Base-by-base conservation (phyloP, 2,113 vertebrate genomes). In the Lepus timidus region DNA sequence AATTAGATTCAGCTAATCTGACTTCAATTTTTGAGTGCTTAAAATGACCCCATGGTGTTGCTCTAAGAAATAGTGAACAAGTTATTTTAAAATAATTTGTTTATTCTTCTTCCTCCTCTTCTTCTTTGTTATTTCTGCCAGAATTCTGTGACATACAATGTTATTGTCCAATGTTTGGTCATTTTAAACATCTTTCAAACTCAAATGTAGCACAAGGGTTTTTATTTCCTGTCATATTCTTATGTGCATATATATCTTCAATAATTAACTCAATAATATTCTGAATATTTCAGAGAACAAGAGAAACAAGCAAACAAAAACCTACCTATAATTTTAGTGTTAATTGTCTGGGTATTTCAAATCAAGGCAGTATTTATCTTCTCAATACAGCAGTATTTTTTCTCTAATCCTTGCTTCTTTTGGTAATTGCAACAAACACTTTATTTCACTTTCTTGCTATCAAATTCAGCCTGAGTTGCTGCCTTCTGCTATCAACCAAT, bases 281-380 rank as follows among this genome's bases (percentile, higher is more conserved):
- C 31, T 89, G 55, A 89, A 91, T 74, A 74, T 68, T 86, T 83
- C 39, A 90, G 39, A 74, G 6, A 11, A 87, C 80, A 78, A 91
- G 19, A 6, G 79, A 81, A 87, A n/a, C 10, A 51, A 91, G 44
- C 19, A 61, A 80, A 39, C 51, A 86, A 71, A 88, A 82, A n/a
- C 4, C 5, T 17, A 78, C 7, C 6, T 4, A 52, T 0, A 68
- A 44, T 73, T 94, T 93, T 78, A 91, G 17, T 16, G 25, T 92
- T 73, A 80, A 85, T 36, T 71, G 19, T 25, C n/a, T 68, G 17
- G 13, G 36, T 93, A 58, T 82, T 91, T 93, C n/a, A 36, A 76
- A 76, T 88, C 31, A 85, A 52, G 31, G 8, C 44, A 71, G 22
- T 55, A 27, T 68, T 82, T 75, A 88, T 89, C 12, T 79, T 90